Percentiles rank a stretch among this genome's conserved stretches.
Evolutionary conservation across 2,888 invertebrate species (phyloP).

Genomic region (Abscondita cerata): DNA sequence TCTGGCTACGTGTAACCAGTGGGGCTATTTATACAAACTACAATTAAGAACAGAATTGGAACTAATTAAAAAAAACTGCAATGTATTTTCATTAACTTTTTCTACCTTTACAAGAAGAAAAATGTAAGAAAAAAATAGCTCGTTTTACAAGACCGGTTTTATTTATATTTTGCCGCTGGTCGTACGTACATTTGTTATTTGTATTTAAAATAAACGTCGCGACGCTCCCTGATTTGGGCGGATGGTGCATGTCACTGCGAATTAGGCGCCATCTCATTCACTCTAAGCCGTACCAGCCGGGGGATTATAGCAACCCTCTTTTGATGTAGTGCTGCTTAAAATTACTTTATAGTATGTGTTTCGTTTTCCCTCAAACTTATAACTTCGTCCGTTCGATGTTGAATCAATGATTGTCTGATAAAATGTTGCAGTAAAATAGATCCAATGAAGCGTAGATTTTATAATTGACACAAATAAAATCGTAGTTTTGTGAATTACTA

Average conservation of each 20-base stretch:
- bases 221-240: slow-evolving; percentile 52
- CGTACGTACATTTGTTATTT: slow-evolving; percentile 18
- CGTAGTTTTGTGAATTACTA: no score
- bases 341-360: slow-evolving; percentile 3
- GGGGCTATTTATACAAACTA: slow-evolving; percentile 15
- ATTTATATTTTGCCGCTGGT: background rate
- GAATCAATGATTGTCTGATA: no score
- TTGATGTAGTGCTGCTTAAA: slow-evolving; percentile 21
- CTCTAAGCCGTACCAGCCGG: slow-evolving; percentile 47
- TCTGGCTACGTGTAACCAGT: slow-evolving; percentile 18
- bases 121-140: background rate
- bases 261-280: slow-evolving; percentile 66
- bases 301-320: slow-evolving; percentile 47
- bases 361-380: background rate
- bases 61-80: slow-evolving; percentile 13
- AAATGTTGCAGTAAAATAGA: no score
- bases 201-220: slow-evolving; percentile 34
- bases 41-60: slow-evolving; percentile 19
- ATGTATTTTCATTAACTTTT: slow-evolving; percentile 3
- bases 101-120: background rate
- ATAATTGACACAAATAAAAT: no score
- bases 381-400: no score
- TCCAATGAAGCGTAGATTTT: no score
- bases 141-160: slow-evolving; percentile 1
- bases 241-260: slow-evolving; percentile 62